Evolutionary conservation across 1,140 invertebrate species (phyloP).

Genomic region (Alviniconcha marisindica): DNA sequence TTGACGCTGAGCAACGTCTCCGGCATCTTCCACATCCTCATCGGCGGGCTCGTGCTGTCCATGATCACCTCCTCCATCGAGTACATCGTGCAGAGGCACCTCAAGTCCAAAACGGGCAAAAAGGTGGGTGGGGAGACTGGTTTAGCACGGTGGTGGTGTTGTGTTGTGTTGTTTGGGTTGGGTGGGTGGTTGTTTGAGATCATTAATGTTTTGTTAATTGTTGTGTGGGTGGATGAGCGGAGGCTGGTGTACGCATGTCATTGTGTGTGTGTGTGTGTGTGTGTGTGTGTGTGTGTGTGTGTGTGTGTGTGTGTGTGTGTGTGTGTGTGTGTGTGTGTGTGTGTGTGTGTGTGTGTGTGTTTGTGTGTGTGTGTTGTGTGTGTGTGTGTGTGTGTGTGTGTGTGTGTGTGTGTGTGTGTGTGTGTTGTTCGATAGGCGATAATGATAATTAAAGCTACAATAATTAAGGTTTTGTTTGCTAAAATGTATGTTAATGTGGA

Average conservation of each 20-base stretch:
- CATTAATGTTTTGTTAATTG: no score
- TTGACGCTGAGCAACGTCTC: constrained; percentile 94
- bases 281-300: constrained; percentile 17
- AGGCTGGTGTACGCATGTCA: no score
- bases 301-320: neutral
- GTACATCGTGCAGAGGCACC: constrained; percentile 78
- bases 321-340: constrained; percentile 1
- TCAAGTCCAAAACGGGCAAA: constrained; percentile 41
- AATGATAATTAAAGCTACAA: no score
- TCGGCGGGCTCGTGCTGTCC: constrained; percentile 91
- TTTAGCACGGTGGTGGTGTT: no score
- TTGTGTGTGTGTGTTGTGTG: neutral
- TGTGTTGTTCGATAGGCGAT: no score
- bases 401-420: neutral
- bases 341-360: constrained; percentile 14
- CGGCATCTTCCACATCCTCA: constrained; percentile 99
- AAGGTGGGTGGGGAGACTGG: no score
- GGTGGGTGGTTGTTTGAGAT: no score
- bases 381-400: neutral
- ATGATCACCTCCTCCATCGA: constrained; percentile 94
- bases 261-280: neutral
- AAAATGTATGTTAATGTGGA: no score
- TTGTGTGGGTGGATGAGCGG: no score
- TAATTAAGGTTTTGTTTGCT: no score
- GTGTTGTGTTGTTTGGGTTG: no score